These are phyloP conservation scores for Rhingia campestris DNA, from an alignment of 2,888 invertebrate species.

Conservation along the genomic window DNA sequence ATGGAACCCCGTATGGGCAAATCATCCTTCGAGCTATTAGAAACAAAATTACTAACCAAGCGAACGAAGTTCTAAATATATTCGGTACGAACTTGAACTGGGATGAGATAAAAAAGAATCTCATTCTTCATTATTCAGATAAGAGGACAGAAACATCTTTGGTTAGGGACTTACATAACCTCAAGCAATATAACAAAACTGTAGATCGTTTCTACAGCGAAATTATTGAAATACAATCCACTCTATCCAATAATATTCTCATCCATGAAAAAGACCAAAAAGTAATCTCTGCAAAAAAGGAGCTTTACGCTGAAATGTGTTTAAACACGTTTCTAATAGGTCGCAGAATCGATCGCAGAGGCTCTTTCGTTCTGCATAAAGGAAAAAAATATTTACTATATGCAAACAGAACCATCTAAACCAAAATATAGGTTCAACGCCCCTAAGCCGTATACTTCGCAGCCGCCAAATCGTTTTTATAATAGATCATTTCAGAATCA, in stretches of 20 bases:
- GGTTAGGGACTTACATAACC: slow-evolving; percentile 38
- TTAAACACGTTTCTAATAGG: slow-evolving; percentile 65
- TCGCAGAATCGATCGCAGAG: slow-evolving; percentile 50
- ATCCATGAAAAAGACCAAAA: slow-evolving; percentile 57
- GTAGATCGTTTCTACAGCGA: slow-evolving; percentile 43
- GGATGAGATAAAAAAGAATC: slow-evolving; percentile 41
- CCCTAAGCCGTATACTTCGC: neutral
- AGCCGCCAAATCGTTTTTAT: neutral
- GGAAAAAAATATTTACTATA: slow-evolving; percentile 55
- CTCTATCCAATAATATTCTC: slow-evolving; percentile 52
- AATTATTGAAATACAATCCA: slow-evolving; percentile 59
- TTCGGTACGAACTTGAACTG: slow-evolving; percentile 61
- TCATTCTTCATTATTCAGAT: slow-evolving; percentile 49
- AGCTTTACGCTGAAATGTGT: slow-evolving; percentile 63
- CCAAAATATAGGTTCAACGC: neutral
- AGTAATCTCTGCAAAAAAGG: slow-evolving; percentile 56
- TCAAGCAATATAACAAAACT: neutral
- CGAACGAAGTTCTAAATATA: slow-evolving; percentile 64
- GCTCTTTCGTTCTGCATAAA: slow-evolving; percentile 62
- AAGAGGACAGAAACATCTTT: slow-evolving; percentile 47
- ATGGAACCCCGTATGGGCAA: slow-evolving; percentile 44
- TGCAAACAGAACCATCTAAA: slow-evolving; percentile 11
- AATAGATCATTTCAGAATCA: slow-evolving; percentile 2
- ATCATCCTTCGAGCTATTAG: slow-evolving; percentile 38
- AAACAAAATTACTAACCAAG: slow-evolving; percentile 49